Conservation (phyloP, 2,888 invertebrate species). For the Nemoura dubitans region DNA sequence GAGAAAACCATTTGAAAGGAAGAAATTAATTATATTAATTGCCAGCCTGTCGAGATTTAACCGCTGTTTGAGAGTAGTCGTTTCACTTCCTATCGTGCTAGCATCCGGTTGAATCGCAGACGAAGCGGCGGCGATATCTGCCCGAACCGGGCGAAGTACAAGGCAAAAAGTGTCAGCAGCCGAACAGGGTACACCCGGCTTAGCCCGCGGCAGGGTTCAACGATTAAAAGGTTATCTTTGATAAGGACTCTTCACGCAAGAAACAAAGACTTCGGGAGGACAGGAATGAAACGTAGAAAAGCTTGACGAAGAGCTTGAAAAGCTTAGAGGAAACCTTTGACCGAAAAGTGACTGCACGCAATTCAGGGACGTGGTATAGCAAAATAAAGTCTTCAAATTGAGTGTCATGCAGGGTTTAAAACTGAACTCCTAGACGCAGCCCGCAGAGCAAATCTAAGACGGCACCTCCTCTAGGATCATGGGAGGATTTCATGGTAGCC, state of each 20-base stretch:
- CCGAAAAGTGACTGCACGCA: background rate
- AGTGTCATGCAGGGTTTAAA: too few species aligned
- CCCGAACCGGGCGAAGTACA: background rate
- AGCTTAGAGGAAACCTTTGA: too few species aligned
- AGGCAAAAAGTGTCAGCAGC: background rate
- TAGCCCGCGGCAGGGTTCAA: background rate
- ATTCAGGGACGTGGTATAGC: background rate
- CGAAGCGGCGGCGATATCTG: background rate
- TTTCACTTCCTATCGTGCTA: background rate
- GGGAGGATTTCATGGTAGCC: too few species aligned
- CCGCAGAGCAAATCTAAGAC: background rate
- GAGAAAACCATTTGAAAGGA: slow-evolving; percentile 32
- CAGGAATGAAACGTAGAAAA: background rate
- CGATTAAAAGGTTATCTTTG: background rate
- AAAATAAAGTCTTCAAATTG: too few species aligned
- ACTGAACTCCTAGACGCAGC: background rate
- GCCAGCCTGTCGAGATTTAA: slow-evolving; percentile 25
- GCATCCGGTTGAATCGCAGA: background rate
- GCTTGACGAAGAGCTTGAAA: too few species aligned
- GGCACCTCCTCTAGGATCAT: background rate
- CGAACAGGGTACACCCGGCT: background rate
- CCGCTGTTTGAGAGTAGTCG: slow-evolving; percentile 31
- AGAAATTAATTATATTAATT: slow-evolving; percentile 40
- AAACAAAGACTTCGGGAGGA: background rate
- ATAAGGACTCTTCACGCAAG: background rate